Base-by-base conservation (phyloP, 2,888 invertebrate species). In the Andrena haemorrhoa region DNA sequence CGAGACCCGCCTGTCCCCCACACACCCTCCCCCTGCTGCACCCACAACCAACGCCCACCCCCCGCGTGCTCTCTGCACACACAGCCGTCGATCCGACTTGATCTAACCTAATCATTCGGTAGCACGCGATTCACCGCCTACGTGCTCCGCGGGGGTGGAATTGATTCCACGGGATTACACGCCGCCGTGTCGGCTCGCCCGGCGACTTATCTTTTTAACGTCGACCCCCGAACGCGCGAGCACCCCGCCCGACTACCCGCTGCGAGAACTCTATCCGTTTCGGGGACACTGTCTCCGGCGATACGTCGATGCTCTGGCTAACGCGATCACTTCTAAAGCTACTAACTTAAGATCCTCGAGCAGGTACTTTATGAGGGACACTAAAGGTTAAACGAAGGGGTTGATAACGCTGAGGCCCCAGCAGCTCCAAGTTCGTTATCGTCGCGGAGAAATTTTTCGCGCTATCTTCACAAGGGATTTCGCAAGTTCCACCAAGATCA, bases 31-130 rank as follows among this genome's bases (percentile, higher is more conserved):
- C 6, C 51, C 23, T 26, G 26, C 41, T 41, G 41, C 41, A 41
- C 41, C 41, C 41, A 41, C 41, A 41, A 41, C 4, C 41, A 41
- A 41, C 41, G 41, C 69, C 58, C 41, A 8, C 61, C 26, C 23
- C 20, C 47, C 16, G 3, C 31, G 23, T 71, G 20, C 35, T 6
- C 49, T 10, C 60, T 60, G 47, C 72, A 56, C 83, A 35, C 72
- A 61, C 83, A 31, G 33, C 64, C 68, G 61, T 72, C 77, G 83
- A 86, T 49, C 79, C 74, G 49, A 78, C 75, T 53, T 69, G 86
- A 82, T 83, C 86, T 79, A 75, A 88, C 86, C 79, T 87, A 88
- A 87, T 87, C 88, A 88, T 84, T 88, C 35, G 79, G 65, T 72
- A 68, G 84, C 88, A 87, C 84, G 88, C 86, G 79, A 87, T 84